Conservation (phyloP, 92 coral and sea anemone genomes). For the Paragorgia papillata region DNA sequence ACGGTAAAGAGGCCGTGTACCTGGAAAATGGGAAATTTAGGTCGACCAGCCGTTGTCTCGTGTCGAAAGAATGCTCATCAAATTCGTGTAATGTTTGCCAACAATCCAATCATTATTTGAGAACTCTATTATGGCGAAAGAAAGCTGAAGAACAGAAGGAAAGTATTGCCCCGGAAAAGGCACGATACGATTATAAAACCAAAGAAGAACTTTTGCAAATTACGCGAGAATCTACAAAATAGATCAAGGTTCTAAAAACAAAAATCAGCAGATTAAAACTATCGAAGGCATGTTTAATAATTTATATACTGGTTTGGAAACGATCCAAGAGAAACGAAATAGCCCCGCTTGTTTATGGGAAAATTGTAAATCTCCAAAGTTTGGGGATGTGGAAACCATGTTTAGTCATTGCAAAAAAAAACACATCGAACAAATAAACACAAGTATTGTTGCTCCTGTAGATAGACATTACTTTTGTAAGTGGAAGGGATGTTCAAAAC, state of each 20-base stretch:
- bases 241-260: neutral
- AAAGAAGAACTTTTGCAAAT: slow-evolving; percentile 17
- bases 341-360: slow-evolving; percentile 35
- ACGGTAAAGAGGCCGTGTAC: slow-evolving; percentile 26
- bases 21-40: slow-evolving; percentile 8
- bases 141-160: neutral
- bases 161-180: slow-evolving; percentile 2
- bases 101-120: slow-evolving; percentile 27
- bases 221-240: slow-evolving; percentile 11
- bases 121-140: slow-evolving; percentile 45
- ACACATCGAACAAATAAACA: slow-evolving; percentile 28
- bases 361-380: neutral
- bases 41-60: neutral
- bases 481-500: slow-evolving; percentile 36
- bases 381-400: slow-evolving; percentile 24
- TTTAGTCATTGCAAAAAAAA: slow-evolving; percentile 12
- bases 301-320: slow-evolving; percentile 10
- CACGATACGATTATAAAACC: slow-evolving; percentile 20
- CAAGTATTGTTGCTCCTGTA: slow-evolving; percentile 16
- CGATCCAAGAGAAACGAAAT: neutral
- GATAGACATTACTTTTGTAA: slow-evolving; percentile 20
- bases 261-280: slow-evolving; percentile 17
- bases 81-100: slow-evolving; percentile 47
- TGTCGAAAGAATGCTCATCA: neutral
- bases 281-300: slow-evolving; percentile 8